Conservation (phyloP, 2,888 invertebrate species). For the Tetramorium bicarinatum region DNA sequence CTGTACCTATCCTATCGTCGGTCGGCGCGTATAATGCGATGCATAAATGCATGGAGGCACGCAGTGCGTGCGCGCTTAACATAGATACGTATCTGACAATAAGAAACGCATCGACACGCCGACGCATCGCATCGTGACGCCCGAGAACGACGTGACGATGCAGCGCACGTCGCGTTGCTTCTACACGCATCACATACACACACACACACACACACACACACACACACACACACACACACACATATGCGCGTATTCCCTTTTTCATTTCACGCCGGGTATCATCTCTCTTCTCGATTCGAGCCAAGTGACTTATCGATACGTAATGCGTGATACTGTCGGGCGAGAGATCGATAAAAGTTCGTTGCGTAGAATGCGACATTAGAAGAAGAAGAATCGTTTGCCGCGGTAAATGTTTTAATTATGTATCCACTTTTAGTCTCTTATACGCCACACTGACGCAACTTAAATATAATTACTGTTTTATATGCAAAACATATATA, state of each 20-base stretch:
- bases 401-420: slow-evolving; percentile 18
- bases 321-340: slow-evolving; percentile 36
- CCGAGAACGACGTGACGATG: slow-evolving; percentile 72
- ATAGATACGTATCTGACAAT: slow-evolving; percentile 83
- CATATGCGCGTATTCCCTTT: slow-evolving; percentile 38
- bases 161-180: slow-evolving; percentile 58
- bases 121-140: slow-evolving; percentile 69
- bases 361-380: slow-evolving; percentile 13
- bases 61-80: slow-evolving; percentile 75
- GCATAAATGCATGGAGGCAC: slow-evolving; percentile 81
- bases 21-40: slow-evolving; percentile 79
- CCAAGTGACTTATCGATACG: slow-evolving; percentile 44
- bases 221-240: not conserved
- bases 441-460: not conserved
- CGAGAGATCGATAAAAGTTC: slow-evolving; percentile 25
- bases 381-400: not conserved
- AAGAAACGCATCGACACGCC: slow-evolving; percentile 79
- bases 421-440: not conserved
- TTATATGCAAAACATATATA: slow-evolving; percentile 1
- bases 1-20: slow-evolving; percentile 45
- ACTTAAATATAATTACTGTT: slow-evolving; percentile 22
- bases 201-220: not conserved
- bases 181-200: slow-evolving; percentile 24
- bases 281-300: slow-evolving; percentile 10
- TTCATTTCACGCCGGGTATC: slow-evolving; percentile 55